Evolutionary conservation across 1,140 invertebrate genomes (phyloP), one percentile per base, ranked within the genome.

Genomic region (Platyura marginata): DNA sequence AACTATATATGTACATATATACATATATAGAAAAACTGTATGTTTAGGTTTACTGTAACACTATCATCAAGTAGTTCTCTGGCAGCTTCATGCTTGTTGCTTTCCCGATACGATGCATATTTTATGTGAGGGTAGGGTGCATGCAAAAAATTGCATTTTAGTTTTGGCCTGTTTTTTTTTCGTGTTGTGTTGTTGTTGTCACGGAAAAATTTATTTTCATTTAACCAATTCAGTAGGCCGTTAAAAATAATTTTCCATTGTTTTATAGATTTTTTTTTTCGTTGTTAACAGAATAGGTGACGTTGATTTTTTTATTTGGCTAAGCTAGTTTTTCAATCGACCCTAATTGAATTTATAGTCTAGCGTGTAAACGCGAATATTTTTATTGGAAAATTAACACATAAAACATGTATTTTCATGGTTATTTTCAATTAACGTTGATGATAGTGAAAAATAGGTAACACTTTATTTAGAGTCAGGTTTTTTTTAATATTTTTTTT

Each of bases 271-370:
- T 38, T 38, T 18, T 18, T 4, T 38, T 20, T 38, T 21, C 36
- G 36, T 18, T 38, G 41, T 19, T 42, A 42, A 42, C 25, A 42
- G 41, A 34, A 42, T 42, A 15, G 32, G 19, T 42, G 41, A 42
- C 41, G 32, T 42, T 42, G 41, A 42, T 42, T 33, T 42, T 20
- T 42, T 42, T 25, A 42, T 42, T 42, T 11, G 11, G 11, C 13
- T 29, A 13, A 29, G 13, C 13, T 13, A 29, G 6, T 29, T 29
- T 29, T 29, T 29, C 13, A 29, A 29, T 29, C 13, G 25, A 13
- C 13, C 6, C 25, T 29, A 29, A 29, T 29, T 6, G 13, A 29
- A 29, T 29, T 29, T 29, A 29, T 29, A 29, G 25, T 29, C 13
- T 13, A 8, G 25, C n/a, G n/a, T n/a, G n/a, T n/a, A n/a, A n/a